Evolutionary conservation across 2,888 invertebrate genomes (phyloP), one percentile per base, ranked within the genome.

Genomic region (Apocheima hispidaria): DNA sequence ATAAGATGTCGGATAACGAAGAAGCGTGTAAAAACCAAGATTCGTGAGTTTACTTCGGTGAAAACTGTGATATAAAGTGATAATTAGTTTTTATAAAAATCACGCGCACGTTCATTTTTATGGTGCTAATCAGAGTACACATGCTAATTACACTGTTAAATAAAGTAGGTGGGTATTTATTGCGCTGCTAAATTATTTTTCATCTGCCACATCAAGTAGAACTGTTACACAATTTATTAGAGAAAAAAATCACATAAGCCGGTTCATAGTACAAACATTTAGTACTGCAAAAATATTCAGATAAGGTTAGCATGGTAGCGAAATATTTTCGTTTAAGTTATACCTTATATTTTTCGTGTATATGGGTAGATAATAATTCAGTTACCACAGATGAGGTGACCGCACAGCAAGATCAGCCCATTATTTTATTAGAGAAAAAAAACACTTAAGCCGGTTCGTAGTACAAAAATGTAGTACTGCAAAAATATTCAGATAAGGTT

Each of bases 21-120:
- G 66, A 70, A 65, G 65, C 62, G 57, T 71, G 70, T 72, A 71
- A 71, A 71, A 65, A 70, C 67, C 63, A 63, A 65, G 72, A 67
- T 55, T 66, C 62, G 74, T 77, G 78, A 77, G 75, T 69, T 60
- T 28, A 49, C 65, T 54, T 59, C 59, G 57, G 67, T 68, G 68
- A 71, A 70, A 71, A 70, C 41, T 62, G 60, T 60, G 57, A 50
- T 53, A 61, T 52, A 28, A 60, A 46, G 21, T 40, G 18, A 35
- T 55, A 54, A 14, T 59, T 57, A 41, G 10, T 53, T 54, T 46
- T 43, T 36, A 55, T 54, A 6, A 49, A 35, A 41, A 62, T 53
- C 52, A 53, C 52, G 56, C 48, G 60, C 41, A 59, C 41, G 46
- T 53, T 53, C 52, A 20, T 59, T 43, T 57, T 46, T 56, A 48